Percentiles rank a stretch among this genome's conserved stretches.
These are phyloP conservation scores for Macaria liturata DNA, from an alignment of 2,888 invertebrate genomes.

Conservation along the genomic window DNA sequence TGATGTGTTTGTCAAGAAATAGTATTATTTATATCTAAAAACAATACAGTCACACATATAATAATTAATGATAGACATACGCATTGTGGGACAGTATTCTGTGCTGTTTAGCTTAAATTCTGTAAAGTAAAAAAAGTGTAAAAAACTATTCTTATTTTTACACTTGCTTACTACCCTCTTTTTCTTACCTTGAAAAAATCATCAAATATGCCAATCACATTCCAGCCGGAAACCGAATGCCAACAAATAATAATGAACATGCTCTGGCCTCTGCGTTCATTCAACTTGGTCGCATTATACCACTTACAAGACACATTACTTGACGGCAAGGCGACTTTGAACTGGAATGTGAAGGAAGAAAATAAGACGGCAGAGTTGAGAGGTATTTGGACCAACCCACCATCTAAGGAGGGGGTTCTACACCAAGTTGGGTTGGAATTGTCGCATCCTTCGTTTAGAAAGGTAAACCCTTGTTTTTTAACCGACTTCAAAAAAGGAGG, in stretches of 20 bases:
- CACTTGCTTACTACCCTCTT: too few species aligned
- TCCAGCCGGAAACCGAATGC: conserved; percentile 86
- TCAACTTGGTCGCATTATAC: conserved; percentile 84
- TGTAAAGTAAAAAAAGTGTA: too few species aligned
- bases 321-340: conserved; percentile 85
- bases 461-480: conserved; percentile 67
- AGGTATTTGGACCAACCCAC: conserved; percentile 72
- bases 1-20: too few species aligned
- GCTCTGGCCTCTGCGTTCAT: conserved; percentile 88
- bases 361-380: conserved; percentile 76
- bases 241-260: conserved; percentile 87
- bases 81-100: too few species aligned
- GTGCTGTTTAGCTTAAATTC: too few species aligned
- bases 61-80: too few species aligned
- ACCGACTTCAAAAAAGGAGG: too few species aligned
- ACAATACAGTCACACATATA: too few species aligned
- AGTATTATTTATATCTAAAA: too few species aligned
- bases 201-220: too few species aligned
- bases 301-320: conserved; percentile 80
- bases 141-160: too few species aligned
- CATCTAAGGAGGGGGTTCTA: conserved; percentile 70
- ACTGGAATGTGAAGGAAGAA: conserved; percentile 85
- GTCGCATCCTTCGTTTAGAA: conserved; percentile 90
- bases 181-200: too few species aligned
- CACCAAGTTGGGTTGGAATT: conserved; percentile 86